Evolutionary conservation across 2,888 invertebrate species (phyloP), one percentile per base, ranked within the genome.

Genomic region (Graphium colonna): DNA sequence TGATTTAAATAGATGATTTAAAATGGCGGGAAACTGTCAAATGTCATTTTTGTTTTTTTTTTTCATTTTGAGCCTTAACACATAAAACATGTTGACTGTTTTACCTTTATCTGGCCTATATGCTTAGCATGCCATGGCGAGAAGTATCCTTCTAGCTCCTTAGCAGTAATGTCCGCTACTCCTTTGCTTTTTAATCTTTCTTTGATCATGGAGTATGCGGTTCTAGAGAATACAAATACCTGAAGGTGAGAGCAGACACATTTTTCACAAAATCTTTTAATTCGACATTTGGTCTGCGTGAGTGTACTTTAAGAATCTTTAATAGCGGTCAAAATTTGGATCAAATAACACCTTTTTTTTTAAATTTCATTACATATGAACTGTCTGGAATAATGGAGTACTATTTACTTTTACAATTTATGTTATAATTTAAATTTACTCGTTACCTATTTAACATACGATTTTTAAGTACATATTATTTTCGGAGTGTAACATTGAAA

Each of bases 171-270:
- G 55, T 95, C 93, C 3, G 93, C 92, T 4, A 96, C 93, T 36
- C 95, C 95, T 64, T 94, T 94, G 60, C 92, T 92, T 85, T 95
- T 95, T 69, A 96, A 90, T 59, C 95, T 80, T 68, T 95, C 95
- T 90, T 96, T 96, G 77, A 97, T 95, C 75, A 94, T 92, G 75
- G 92, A 91, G 82, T 96, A 97, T 67, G 95, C 93, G 69, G 93
- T 93, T 74, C 95, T 95, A 73, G 93, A 94, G 91, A 96, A 97
- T 57, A 97, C 96, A 87, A 96, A 96, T 61, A 96, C 96, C 95
- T 96, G 91, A 58, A 91, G 91, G 54, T 79, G 79, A 86, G 83
- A 82, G 82, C 78, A 85, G 78, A 85, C 75, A 85, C 77, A 82
- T 77, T 66, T 62, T 69, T 70, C 67, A 67, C 62, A 61, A 65